Conservation (phyloP, 2,113 vertebrate genomes). For the Pterocles gutturalis region DNA sequence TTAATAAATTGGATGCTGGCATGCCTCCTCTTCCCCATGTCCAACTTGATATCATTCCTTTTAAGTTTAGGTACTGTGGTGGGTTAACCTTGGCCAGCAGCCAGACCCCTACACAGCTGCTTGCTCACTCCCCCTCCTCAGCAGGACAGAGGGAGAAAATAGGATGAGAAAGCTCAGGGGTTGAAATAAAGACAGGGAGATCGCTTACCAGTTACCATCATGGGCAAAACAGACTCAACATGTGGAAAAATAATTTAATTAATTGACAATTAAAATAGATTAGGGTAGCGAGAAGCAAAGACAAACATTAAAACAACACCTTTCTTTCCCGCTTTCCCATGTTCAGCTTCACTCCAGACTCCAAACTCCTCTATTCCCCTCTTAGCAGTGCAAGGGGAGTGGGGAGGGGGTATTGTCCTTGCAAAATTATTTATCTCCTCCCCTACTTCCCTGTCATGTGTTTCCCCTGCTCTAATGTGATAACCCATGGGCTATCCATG, state of each 20-base stretch:
- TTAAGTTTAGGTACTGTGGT: background rate
- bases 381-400: background rate
- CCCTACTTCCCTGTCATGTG: background rate
- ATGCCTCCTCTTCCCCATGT: background rate
- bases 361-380: background rate
- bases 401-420: rapidly evolving
- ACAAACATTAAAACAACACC: background rate
- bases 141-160: background rate
- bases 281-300: background rate
- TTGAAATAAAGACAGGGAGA: background rate
- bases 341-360: background rate
- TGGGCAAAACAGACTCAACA: background rate
- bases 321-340: background rate
- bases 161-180: background rate
- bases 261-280: background rate
- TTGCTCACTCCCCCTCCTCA: background rate
- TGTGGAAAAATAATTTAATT: background rate
- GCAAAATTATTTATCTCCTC: background rate
- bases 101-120: rapidly evolving
- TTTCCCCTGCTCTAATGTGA: background rate
- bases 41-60: background rate
- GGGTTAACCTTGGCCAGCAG: background rate
- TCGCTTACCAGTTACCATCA: rapidly evolving
- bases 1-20: background rate
- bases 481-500: background rate